A percentile compares a stretch with the other conserved stretches of the same genome.
phyloP scores from a whole-genome alignment of 2,113 vertebrate species.

The Erythrocebus patas region DNA sequence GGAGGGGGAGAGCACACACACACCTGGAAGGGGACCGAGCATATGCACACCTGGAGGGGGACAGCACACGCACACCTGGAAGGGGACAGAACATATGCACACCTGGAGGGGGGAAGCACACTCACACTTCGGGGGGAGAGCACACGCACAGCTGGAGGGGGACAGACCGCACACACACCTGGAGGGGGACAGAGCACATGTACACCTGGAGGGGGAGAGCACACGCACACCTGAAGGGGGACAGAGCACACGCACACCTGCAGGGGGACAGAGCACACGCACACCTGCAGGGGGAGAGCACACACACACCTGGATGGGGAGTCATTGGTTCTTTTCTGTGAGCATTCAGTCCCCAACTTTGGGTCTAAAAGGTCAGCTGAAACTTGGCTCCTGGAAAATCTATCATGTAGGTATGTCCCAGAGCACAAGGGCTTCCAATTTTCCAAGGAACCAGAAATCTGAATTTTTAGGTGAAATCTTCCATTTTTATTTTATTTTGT shows the following conservation, averaged over 20 bases:
- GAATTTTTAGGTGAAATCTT: neutral
- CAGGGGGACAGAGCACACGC: no score
- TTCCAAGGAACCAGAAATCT: neutral
- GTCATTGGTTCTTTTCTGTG: accelerated
- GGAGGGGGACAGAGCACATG: accelerated
- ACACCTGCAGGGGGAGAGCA: accelerated
- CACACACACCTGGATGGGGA: neutral
- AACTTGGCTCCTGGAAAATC: neutral
- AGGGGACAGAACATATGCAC: no score
- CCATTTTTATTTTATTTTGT: neutral
- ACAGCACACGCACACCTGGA: no score
- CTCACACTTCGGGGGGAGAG: neutral
- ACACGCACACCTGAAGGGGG: no score
- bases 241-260: no score
- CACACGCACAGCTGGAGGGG: no score
- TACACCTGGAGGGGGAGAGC: no score
- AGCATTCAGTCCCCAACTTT: neutral
- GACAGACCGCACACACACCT: no score
- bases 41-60: no score
- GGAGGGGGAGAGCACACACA: no score
- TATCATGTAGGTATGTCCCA: neutral
- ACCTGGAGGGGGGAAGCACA: no score
- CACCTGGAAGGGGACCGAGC: no score
- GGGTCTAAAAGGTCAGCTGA: neutral
- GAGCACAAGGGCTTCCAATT: neutral